Evolutionary conservation across 2,797 vertebrate genomes (phyloP), one percentile per base, ranked within the genome.

Genomic region (Sebastes diploproa): DNA sequence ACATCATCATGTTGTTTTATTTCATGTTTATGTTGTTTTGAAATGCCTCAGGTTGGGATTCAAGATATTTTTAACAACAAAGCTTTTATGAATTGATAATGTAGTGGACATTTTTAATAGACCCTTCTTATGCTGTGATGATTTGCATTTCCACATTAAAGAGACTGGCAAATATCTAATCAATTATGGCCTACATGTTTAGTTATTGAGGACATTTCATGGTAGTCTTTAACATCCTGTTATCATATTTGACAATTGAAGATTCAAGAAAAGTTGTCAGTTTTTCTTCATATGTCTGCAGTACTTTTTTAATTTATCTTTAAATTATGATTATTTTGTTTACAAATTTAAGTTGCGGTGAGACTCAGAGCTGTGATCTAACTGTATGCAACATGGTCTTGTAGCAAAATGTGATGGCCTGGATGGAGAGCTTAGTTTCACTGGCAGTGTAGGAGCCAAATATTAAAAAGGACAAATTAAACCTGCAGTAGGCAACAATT

Each of bases 41-140:
- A 75, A 80, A 72, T 82, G 81, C 50, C 66, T 82, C 76, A 78
- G 63, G 69, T 72, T 86, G 62, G 54, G 27, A 81, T 84, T 80
- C 27, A 65, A 61, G 61, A 81, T 64, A 34, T 63, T 85, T 85
- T 89, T 69, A 80, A 83, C 56, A 74, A 76, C n/a, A 72, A 36
- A 78, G 23, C 29, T 86, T 81, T 85, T 74, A 75, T 65, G 25
- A 68, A 46, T 80, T 82, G 27, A 68, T 74, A 71, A 69, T 65
- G 25, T 42, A 42, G 14, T 42, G 2, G 46, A 70, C 27, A 54
- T 67, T 80, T 89, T 78, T 75, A 83, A 82, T 63, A 76, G 46
- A 74, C 64, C 34, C 91, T 90, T 83, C 91, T 90, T 82, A 74
- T 91, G 89, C 75, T 89, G 88, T 91, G 82, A 90, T 87, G 62